Base-by-base conservation (phyloP, 2,888 invertebrate species). In the Apodemia duryi region DNA sequence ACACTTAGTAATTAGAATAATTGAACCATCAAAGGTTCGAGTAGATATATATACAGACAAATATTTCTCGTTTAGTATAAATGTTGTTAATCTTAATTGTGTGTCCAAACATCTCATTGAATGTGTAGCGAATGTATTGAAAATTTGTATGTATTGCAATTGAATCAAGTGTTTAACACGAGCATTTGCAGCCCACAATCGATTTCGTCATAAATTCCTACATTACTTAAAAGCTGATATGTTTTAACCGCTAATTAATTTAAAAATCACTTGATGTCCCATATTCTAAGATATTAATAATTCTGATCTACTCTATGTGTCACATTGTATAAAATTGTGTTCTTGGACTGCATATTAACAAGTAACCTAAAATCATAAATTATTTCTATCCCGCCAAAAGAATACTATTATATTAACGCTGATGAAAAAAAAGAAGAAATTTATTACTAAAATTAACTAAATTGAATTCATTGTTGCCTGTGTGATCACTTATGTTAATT, bases 1-100 rank as follows among this genome's bases (percentile, higher is more conserved):
- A 70, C 68, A 70, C 67, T 73, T 71, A 70, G 70, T 46, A 46
- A 57, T 68, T 72, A 75, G 70, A 46, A 68, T 67, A 67, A 63
- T 71, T 70, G 67, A 67, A 65, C 68, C 67, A 72, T 61, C 66
- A 64, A 70, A 69, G 67, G 78, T 80, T 57, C 57, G 32, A 13
- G 32, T 57, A 57, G 57, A 57, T 57, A 57, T 57, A 57, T 46
- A 46, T 46, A 46, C 57, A 11, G 57, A 57, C 57, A 57, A 57
- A 57, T 32, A 32, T 32, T 57, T 32, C 81, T 77, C 81, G 77
- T 82, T 76, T 79, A 82, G 82, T 81, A 80, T 82, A 81, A 83
- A 83, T 82, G 79, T 84, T 85, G 46, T 46, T 57, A 57, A 57
- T 32, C 13, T 6, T 57, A 57, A 57, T 57, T 29, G 57, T 32